Percentiles rank a stretch among this genome's conserved stretches.
Evolutionary conservation across 2,797 vertebrate genomes (phyloP).

Genomic region (Pangasius macronema): DNA sequence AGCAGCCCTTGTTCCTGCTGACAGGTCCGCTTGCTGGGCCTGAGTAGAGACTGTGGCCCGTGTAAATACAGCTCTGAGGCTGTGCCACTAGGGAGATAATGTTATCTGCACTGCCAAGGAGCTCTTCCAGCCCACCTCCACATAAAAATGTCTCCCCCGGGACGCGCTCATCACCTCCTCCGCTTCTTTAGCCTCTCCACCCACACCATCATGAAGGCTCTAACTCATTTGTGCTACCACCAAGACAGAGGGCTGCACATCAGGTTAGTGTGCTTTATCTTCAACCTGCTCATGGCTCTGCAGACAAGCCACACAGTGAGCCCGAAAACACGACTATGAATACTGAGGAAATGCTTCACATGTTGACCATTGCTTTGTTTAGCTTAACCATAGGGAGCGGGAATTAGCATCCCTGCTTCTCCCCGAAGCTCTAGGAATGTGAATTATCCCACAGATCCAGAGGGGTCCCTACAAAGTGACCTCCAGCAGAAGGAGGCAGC

Average conservation of each 20-base stretch:
- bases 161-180: slow-evolving; percentile 37
- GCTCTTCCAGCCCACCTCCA: slow-evolving; percentile 53
- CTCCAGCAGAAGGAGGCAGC: slow-evolving; percentile 64
- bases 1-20: slow-evolving; percentile 71
- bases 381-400: slow-evolving; percentile 30
- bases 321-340: not conserved
- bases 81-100: slow-evolving; percentile 80
- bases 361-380: slow-evolving; percentile 33
- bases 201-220: slow-evolving; percentile 35
- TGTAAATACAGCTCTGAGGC: slow-evolving; percentile 69
- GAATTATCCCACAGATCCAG: slow-evolving; percentile 72
- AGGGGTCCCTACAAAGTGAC: slow-evolving; percentile 72
- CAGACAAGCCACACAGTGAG: not conserved
- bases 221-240: slow-evolving; percentile 41
- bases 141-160: slow-evolving; percentile 47
- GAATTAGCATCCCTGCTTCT: slow-evolving; percentile 43
- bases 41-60: slow-evolving; percentile 58
- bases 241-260: slow-evolving; percentile 15
- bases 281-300: not conserved
- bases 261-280: not conserved
- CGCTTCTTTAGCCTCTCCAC: slow-evolving; percentile 26
- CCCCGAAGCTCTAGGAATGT: slow-evolving; percentile 75
- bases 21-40: slow-evolving; percentile 74
- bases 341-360: slow-evolving; percentile 5
- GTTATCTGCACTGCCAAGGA: slow-evolving; percentile 75